phyloP scores from a whole-genome alignment of 2,888 invertebrate genomes.

The Rosalia funebris region DNA sequence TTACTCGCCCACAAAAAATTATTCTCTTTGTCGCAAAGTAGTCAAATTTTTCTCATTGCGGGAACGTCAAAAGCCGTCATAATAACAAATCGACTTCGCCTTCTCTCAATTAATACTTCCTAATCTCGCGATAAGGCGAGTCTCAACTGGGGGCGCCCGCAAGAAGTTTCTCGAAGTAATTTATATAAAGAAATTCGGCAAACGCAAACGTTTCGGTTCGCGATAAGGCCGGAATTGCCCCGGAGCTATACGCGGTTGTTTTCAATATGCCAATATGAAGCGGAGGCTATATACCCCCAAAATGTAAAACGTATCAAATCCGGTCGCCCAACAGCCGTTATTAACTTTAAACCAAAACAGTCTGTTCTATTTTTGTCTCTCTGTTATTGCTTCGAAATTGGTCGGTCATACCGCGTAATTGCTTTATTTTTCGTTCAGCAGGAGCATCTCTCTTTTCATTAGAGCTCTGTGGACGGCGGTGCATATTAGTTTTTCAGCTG shows the following conservation, averaged over 20 bases:
- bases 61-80: not conserved
- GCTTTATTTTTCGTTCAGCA: conserved; percentile 17
- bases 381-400: conserved; percentile 1
- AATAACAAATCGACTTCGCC: conserved; percentile 14
- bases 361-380: conserved; percentile 10
- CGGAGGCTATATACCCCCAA: not conserved
- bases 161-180: conserved; percentile 26
- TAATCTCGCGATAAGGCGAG: conserved; percentile 16
- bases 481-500: too few species aligned
- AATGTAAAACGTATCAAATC: not conserved
- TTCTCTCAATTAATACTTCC: conserved; percentile 15
- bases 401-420: conserved; percentile 22
- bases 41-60: not conserved
- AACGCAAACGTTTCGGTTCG: conserved; percentile 14
- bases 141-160: conserved; percentile 23
- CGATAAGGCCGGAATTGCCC: conserved; percentile 12
- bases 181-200: conserved; percentile 30
- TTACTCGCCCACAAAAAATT: too few species aligned
- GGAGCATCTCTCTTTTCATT: too few species aligned
- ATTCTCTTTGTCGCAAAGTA: too few species aligned
- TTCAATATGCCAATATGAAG: conserved; percentile 23
- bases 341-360: conserved; percentile 15
- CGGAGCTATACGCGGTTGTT: conserved; percentile 1
- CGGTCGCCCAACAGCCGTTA: not conserved
- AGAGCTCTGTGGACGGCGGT: too few species aligned